Conservation (phyloP, 1,140 invertebrate genomes). For the Pygmarrhopalites habei region DNA sequence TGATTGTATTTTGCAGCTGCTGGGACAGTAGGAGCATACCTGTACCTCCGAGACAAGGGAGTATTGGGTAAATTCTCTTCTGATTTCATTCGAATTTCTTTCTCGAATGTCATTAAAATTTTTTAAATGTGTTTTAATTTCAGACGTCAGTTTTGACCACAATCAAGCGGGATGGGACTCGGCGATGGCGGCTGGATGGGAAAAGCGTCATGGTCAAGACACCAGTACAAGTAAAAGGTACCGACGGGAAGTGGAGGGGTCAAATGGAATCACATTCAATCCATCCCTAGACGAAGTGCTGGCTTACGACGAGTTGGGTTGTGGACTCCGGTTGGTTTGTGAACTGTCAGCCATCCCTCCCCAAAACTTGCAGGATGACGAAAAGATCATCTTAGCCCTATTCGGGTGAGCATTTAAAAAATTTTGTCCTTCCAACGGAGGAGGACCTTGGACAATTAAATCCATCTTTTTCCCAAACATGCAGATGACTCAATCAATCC, state of each 20-base stretch:
- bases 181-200: neutral
- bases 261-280: conserved; percentile 4
- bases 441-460: too few species aligned
- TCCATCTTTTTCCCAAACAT: too few species aligned
- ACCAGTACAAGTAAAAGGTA: too few species aligned
- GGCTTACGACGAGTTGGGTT: conserved; percentile 36
- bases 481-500: too few species aligned
- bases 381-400: conserved; percentile 38
- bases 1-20: too few species aligned
- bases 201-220: neutral
- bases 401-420: conserved; percentile 33
- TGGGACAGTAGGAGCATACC: neutral
- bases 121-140: neutral
- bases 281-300: conserved; percentile 30
- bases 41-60: neutral
- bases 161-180: neutral
- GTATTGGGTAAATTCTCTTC: neutral
- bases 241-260: neutral
- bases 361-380: conserved; percentile 33
- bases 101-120: neutral
- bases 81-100: neutral
- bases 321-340: conserved; percentile 40
- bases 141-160: conserved; percentile 1
- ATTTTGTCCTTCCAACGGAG: neutral
- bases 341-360: conserved; percentile 38